Base-by-base conservation (phyloP, 2,797 vertebrate genomes). In the Thalassophryne amazonica region DNA sequence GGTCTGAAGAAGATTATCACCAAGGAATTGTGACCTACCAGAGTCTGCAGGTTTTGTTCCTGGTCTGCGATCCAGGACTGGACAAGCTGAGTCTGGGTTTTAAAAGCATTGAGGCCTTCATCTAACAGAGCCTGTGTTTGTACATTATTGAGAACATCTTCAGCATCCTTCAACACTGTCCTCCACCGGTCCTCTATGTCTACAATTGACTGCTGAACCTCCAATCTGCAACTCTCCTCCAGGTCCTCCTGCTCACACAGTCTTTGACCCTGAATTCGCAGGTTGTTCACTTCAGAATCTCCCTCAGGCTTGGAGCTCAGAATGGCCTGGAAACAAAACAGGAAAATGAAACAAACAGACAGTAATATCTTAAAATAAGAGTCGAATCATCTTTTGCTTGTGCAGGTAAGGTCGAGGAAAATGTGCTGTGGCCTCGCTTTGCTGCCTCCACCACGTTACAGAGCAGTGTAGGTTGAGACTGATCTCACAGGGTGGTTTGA, bases 41-140 rank as follows among this genome's bases (percentile, higher is more conserved):
- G 29, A 52, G 76, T 69, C 59, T 62, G 66, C 23, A 91, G 52
- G n/a, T 77, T 73, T 13, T 89, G 80, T 58, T 88, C 76, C 3
- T 89, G 86, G 11, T 78, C 86, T 48, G 62, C 73, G 59, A 93
- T 79, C 76, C 90, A 93, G 7, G 53, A 73, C 60, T 82, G 78
- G 22, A 80, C 61, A 50, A 72, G 79, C 20, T 65, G 79, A 15
- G 62, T 77, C 53, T 89, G 75, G 50, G 14, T 40, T 7, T 87
- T 78, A 46, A 62, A 73, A 27, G 86, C 76, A 1, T 22, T 48
- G 20, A 36, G 24, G 34, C 72, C 46, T 63, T 27, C 5, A 72
- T 21, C 27, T 15, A 51, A 7, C 14, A 10, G 19, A 11, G 11
- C 27, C 11, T 15, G 21, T 10, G 36, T 10, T 36, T 22, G 20